These are phyloP conservation scores for Rhinolophus sinicus DNA, from an alignment of 2,113 vertebrate species.

Conservation along the genomic window DNA sequence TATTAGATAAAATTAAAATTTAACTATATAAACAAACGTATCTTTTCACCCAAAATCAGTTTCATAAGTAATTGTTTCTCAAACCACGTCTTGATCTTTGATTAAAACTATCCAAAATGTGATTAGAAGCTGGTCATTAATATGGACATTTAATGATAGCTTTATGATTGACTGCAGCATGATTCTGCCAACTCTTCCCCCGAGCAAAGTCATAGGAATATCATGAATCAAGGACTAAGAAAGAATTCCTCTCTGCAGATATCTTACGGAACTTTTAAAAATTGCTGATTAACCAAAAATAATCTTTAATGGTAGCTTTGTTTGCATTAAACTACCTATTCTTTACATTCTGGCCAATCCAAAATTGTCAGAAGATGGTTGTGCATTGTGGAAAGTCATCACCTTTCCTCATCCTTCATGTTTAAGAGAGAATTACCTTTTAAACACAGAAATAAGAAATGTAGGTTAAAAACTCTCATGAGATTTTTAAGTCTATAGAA, in stretches of 20 bases:
- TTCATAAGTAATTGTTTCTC: constrained; percentile 41
- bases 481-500: background rate
- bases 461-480: background rate
- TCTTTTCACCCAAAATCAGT: background rate
- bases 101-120: constrained; percentile 45
- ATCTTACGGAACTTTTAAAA: constrained; percentile 8
- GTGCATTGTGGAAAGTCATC: background rate
- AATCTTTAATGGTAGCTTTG: background rate
- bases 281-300: constrained; percentile 28
- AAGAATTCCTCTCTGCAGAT: constrained; percentile 16
- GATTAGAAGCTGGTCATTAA: constrained; percentile 51
- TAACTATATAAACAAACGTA: background rate
- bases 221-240: constrained; percentile 54
- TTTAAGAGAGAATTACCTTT: background rate
- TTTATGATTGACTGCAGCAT: constrained; percentile 57
- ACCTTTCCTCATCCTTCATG: background rate
- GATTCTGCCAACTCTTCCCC: constrained; percentile 14
- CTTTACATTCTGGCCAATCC: background rate
- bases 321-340: constrained; percentile 26
- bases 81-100: background rate
- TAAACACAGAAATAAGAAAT: background rate
- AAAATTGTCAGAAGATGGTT: background rate
- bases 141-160: constrained; percentile 50
- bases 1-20: background rate
- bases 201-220: constrained; percentile 50